phyloP scores from a whole-genome alignment of 2,888 invertebrate species.

The Bellardia pandia region DNA sequence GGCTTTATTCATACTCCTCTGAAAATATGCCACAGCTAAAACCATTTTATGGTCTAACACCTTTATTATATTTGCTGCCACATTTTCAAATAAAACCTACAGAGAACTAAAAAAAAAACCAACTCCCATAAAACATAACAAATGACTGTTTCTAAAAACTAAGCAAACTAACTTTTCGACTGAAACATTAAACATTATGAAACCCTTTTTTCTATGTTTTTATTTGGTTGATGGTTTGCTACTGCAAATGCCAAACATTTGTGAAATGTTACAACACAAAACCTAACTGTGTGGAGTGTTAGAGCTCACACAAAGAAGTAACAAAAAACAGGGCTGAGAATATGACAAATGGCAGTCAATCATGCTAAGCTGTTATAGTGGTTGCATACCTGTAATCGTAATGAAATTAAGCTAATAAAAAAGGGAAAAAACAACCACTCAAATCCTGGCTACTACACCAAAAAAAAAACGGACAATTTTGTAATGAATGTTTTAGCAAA shows the following conservation, averaged over 20 bases:
- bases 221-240: background rate
- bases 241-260: conserved; percentile 47
- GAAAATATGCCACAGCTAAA: conserved; percentile 30
- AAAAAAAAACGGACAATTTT: conserved; percentile 59
- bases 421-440: conserved; percentile 57
- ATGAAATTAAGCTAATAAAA: conserved; percentile 74
- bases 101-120: conserved; percentile 32
- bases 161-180: conserved; percentile 77
- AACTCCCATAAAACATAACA: conserved; percentile 78
- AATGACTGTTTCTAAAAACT: conserved; percentile 77
- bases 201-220: conserved; percentile 57
- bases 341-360: conserved; percentile 84
- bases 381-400: conserved; percentile 72
- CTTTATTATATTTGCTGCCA: conserved; percentile 57
- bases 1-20: too few relatives aligned
- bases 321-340: conserved; percentile 16
- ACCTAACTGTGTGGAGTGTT: background rate
- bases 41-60: conserved; percentile 71
- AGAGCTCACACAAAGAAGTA: conserved; percentile 29
- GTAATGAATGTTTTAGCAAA: conserved; percentile 71
- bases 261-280: conserved; percentile 40
- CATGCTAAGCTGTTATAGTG: conserved; percentile 79
- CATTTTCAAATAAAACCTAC: conserved; percentile 24
- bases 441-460: background rate
- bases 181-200: conserved; percentile 71